phyloP scores from a whole-genome alignment of 2,797 vertebrate genomes.

The Aselliscus stoliczkanus region DNA sequence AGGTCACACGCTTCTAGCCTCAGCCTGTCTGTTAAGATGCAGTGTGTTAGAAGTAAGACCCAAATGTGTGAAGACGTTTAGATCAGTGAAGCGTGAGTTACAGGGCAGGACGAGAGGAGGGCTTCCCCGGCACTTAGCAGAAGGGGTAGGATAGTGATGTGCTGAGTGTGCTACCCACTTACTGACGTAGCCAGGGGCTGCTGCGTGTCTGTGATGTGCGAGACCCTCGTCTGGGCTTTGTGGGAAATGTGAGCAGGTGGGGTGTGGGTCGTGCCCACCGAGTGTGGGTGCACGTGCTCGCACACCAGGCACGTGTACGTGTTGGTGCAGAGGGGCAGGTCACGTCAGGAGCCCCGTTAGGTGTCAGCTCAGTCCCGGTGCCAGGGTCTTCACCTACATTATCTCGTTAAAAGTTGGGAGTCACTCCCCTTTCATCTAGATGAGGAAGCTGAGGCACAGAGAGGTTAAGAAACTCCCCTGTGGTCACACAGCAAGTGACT shows the following conservation, averaged over 20 bases:
- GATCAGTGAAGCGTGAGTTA: accelerated
- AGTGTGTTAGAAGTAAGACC: neutral
- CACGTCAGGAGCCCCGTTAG: accelerated
- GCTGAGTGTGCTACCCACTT: neutral
- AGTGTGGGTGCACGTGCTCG: neutral
- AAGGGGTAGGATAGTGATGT: neutral
- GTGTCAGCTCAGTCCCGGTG: too few species aligned
- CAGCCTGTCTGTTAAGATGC: neutral
- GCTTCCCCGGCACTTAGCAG: neutral
- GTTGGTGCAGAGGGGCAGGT: neutral
- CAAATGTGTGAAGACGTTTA: neutral
- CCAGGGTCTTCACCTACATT: neutral
- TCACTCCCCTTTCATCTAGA: neutral
- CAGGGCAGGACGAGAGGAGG: accelerated
- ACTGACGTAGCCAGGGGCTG: accelerated
- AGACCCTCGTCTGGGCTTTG: neutral
- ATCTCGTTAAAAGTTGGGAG: neutral
- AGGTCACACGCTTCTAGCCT: neutral
- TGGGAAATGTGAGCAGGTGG: neutral
- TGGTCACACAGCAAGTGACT: neutral
- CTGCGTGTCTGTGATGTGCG: neutral
- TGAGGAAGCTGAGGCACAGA: neutral
- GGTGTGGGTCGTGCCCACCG: neutral
- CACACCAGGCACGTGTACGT: accelerated
- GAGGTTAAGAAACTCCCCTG: neutral